Percentiles rank a stretch among this genome's conserved stretches.
Evolutionary conservation across 2,888 invertebrate species (phyloP).

Genomic region (Agelastica alni): DNA sequence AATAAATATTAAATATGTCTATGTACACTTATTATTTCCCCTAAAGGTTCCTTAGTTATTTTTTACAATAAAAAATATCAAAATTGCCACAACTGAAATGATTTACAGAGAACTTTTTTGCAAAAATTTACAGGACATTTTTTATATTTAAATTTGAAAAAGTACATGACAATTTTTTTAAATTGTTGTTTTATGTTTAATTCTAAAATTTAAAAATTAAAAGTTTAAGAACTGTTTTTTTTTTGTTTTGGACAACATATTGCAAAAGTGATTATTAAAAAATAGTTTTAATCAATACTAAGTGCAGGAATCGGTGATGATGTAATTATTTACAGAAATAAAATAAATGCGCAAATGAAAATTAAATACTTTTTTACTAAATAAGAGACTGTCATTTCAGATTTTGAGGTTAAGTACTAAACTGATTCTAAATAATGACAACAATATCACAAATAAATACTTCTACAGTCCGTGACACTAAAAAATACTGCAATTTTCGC

Average conservation of each 20-base stretch:
- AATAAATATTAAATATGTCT: too few species aligned
- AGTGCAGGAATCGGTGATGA: conserved; percentile 19
- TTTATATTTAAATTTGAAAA: too few species aligned
- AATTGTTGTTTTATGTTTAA: too few species aligned
- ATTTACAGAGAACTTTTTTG: too few species aligned
- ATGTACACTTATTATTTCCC: too few species aligned
- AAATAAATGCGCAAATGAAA: conserved; percentile 32
- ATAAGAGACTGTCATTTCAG: conserved; percentile 7
- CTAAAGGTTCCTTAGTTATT: too few species aligned
- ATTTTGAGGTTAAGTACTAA: conserved; percentile 17
- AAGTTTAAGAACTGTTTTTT: background rate
- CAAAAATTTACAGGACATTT: too few species aligned
- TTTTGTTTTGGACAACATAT: background rate
- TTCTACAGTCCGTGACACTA: conserved; percentile 10
- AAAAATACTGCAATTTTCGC: conserved; percentile 13
- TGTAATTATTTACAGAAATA: conserved; percentile 36
- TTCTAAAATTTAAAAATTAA: conserved; percentile 2
- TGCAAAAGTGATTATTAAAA: conserved; percentile 1
- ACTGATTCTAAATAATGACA: conserved; percentile 10
- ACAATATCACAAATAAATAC: conserved; percentile 17
- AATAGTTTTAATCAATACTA: background rate
- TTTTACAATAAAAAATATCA: too few species aligned
- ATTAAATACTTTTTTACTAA: conserved; percentile 15
- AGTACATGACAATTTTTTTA: too few species aligned
- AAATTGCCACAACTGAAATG: too few species aligned